A percentile compares a stretch with the other conserved stretches of the same genome.
Evolutionary conservation across 2,113 vertebrate genomes (phyloP).

Genomic region (Elephantulus edwardii): DNA sequence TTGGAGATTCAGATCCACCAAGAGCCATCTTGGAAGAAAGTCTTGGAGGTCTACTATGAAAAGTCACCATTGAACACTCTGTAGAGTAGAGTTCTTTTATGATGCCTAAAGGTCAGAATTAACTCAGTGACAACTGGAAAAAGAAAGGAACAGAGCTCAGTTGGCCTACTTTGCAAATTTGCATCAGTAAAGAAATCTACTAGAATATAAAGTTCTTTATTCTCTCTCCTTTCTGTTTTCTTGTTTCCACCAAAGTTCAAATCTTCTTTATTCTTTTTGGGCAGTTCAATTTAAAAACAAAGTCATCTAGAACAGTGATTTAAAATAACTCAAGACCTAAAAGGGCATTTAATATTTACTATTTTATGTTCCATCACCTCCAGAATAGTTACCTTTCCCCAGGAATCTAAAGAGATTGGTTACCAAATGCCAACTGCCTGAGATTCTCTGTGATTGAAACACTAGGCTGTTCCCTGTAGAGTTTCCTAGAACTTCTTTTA

Average conservation of each 20-base stretch:
- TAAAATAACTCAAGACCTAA: not conserved
- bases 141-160: too few species aligned
- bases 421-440: not conserved
- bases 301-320: not conserved
- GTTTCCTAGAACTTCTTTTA: too few species aligned
- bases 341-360: not conserved
- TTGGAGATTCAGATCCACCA: too few species aligned
- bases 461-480: not conserved
- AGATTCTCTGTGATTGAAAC: not conserved
- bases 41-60: too few species aligned
- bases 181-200: not conserved
- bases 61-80: too few species aligned
- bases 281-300: not conserved
- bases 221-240: not conserved
- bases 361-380: not conserved
- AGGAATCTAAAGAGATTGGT: not conserved
- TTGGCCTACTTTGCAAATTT: not conserved
- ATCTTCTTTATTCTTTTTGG: not conserved
- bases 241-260: not conserved
- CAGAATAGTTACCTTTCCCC: not conserved
- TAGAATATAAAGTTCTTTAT: not conserved
- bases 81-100: too few species aligned
- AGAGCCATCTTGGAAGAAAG: too few species aligned
- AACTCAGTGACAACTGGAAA: too few species aligned
- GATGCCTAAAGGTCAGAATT: too few species aligned